Evolutionary conservation across 2,113 vertebrate genomes (phyloP), one percentile per base, ranked within the genome.

Genomic region (Xiphophorus hellerii): DNA sequence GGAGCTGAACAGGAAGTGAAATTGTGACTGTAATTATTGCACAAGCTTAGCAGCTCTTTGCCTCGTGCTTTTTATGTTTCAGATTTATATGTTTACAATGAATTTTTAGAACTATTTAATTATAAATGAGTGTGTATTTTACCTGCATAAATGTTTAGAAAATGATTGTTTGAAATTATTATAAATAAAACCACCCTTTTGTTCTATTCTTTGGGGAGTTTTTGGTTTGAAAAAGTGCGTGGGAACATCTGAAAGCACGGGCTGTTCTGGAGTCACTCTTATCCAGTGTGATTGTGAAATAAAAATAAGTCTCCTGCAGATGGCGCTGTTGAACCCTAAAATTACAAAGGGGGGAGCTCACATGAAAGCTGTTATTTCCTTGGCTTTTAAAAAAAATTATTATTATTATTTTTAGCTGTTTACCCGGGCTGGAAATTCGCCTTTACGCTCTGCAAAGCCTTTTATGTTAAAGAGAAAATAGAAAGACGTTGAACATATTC

Each of bases 1-100:
- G 4, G 28, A 73, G 37, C 20, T 28, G 0, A 80, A 77, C 27
- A 78, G 71, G 84, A 87, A 89, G 65, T 31, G 58, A 51, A 72
- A 58, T 39, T 77, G 37, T 67, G 66, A 35, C 65, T 66, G 61
- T 69, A 48, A 61, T 28, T 71, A n/a, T 76, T 86, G 3, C 62
- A 70, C 64, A 66, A 54, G 17, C 48, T 71, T 71, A 74, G 54
- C 35, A 78, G 42, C 33, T 17, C 10, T 42, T 42, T 62, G 3
- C 8, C 70, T 44, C n/a, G 22, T 25, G 51, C 15, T 25, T n/a
- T 27, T 14, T 39, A 33, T 62, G 17, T 70, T 13, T 58, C 14
- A 8, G 0, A 27, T 60, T 25, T 27, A n/a, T n/a, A 17, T 28
- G 33, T 20, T 5, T n/a, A 3, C 31, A 54, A 28, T 13, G 12